phyloP scores from a whole-genome alignment of 2,888 invertebrate species.

The Lasiommata megera region DNA sequence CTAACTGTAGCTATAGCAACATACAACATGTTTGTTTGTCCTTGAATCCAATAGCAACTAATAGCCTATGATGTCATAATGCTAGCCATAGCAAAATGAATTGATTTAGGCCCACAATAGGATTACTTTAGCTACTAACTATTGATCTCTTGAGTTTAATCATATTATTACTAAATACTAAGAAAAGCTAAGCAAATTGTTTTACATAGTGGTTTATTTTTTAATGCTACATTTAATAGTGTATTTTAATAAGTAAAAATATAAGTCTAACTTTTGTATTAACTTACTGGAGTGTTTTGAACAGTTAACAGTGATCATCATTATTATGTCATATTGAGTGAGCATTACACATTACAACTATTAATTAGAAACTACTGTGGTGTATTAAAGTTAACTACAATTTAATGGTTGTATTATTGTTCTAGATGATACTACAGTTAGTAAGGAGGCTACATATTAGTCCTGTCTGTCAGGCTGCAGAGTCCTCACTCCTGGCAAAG shows the following conservation, averaged over 20 bases:
- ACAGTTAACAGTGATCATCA: background rate
- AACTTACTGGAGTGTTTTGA: background rate
- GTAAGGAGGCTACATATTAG: slow-evolving; percentile 82
- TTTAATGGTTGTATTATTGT: slow-evolving; percentile 32
- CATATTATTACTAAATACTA: background rate
- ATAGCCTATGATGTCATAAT: slow-evolving; percentile 39
- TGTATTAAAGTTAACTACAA: background rate
- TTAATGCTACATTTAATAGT: background rate
- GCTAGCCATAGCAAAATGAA: slow-evolving; percentile 14
- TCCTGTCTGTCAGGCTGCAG: slow-evolving; percentile 76
- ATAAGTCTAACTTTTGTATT: no score
- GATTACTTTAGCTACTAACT: background rate
- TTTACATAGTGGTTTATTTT: background rate
- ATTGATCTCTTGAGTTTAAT: background rate
- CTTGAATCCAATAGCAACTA: slow-evolving; percentile 33
- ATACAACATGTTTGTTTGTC: slow-evolving; percentile 32
- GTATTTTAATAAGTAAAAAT: background rate
- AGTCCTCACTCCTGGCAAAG: slow-evolving; percentile 89
- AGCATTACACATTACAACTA: background rate
- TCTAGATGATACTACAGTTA: slow-evolving; percentile 83
- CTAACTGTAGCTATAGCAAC: slow-evolving; percentile 4
- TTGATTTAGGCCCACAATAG: slow-evolving; percentile 15
- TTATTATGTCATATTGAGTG: slow-evolving; percentile 1
- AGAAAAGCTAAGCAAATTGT: no score
- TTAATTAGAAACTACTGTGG: background rate